Evolutionary conservation across 2,888 invertebrate species (phyloP).

Genomic region (Drosophila kuntzei): DNA sequence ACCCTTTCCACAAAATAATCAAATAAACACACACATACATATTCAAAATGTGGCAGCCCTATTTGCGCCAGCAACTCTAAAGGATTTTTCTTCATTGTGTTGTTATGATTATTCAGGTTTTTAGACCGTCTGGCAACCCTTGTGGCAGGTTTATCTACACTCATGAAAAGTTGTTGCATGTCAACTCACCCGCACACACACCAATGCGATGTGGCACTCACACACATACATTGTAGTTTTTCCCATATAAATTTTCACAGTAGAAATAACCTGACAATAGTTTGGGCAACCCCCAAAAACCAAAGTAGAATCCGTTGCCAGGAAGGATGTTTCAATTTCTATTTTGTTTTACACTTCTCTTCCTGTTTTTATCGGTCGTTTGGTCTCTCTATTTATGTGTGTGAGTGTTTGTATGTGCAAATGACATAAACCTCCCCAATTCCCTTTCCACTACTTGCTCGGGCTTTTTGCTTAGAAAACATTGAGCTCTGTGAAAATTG

Average conservation of each 20-base stretch:
- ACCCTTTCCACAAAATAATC: slow-evolving; percentile 56
- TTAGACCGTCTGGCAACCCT: slow-evolving; percentile 67
- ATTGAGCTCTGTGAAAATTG: slow-evolving; percentile 63
- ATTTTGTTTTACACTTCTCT: slow-evolving; percentile 75
- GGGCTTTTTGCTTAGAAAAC: slow-evolving; percentile 43
- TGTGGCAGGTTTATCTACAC: slow-evolving; percentile 75
- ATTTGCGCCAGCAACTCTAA: slow-evolving; percentile 17
- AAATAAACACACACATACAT: slow-evolving; percentile 29
- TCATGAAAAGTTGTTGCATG: slow-evolving; percentile 73
- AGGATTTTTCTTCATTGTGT: slow-evolving; percentile 24
- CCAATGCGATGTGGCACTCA: no score
- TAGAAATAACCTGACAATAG: slow-evolving; percentile 41
- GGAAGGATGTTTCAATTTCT: slow-evolving; percentile 83
- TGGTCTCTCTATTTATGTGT: slow-evolving; percentile 15
- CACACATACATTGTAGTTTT: slow-evolving; percentile 19
- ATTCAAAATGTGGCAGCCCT: slow-evolving; percentile 44
- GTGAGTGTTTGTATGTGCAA: slow-evolving; percentile 38
- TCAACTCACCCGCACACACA: slow-evolving; percentile 54
- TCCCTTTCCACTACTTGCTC: slow-evolving; percentile 10
- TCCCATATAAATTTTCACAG: slow-evolving; percentile 62
- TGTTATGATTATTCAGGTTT: slow-evolving; percentile 59
- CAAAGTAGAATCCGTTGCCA: slow-evolving; percentile 33
- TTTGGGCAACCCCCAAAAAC: slow-evolving; percentile 47
- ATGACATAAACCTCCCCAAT: slow-evolving; percentile 62
- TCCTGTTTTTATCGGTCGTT: slow-evolving; percentile 75